Conservation (phyloP, 2,113 vertebrate genomes). For the Laterallus jamaicensis region DNA sequence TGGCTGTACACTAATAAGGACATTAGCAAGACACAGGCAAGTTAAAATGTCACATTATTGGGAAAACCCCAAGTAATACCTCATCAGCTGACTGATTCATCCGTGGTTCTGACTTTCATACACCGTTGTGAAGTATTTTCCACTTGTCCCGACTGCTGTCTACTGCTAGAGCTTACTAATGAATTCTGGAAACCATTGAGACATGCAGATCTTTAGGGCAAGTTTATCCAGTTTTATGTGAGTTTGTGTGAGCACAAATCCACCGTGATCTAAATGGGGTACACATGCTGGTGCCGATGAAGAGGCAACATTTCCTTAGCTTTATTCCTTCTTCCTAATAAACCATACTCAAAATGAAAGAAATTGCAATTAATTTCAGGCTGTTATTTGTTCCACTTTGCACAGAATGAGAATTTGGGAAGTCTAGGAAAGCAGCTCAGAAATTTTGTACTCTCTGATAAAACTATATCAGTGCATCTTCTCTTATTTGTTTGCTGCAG, state of each 20-base stretch:
- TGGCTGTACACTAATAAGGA: background rate
- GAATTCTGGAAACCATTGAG: background rate
- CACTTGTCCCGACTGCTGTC: background rate
- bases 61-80: background rate
- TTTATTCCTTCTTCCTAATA: background rate
- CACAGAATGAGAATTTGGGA: background rate
- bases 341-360: background rate
- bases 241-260: background rate
- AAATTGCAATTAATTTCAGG: background rate
- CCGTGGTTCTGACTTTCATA: background rate
- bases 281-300: background rate
- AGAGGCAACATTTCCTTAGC: background rate
- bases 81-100: background rate
- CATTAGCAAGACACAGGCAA: background rate
- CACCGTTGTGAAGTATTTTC: background rate
- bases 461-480: background rate
- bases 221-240: background rate
- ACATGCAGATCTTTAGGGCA: background rate
- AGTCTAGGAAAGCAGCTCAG: background rate
- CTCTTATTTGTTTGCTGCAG: background rate
- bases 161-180: background rate
- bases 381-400: background rate
- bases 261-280: rapidly evolving
- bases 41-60: background rate
- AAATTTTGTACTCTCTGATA: background rate